These are phyloP conservation scores for Lethocerus indicus DNA, from an alignment of 1,140 invertebrate genomes.

Conservation along the genomic window DNA sequence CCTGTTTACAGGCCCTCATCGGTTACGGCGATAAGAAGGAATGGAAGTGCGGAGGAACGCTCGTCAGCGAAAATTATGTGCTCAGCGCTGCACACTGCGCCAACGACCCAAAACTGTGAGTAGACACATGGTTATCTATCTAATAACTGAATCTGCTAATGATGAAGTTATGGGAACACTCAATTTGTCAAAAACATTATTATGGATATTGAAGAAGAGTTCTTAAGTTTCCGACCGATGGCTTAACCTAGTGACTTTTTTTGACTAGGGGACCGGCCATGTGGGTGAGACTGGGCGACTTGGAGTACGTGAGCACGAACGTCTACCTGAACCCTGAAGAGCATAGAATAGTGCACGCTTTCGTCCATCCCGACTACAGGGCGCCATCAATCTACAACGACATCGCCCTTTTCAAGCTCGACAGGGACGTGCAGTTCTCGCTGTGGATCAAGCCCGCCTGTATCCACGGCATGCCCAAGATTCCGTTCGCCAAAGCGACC, in stretches of 20 bases:
- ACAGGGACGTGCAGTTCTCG: conserved; percentile 19
- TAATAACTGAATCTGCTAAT: conserved; percentile 16
- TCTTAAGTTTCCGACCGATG: conserved; percentile 11
- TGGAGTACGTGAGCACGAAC: conserved; percentile 16
- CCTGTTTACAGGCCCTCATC: conserved; percentile 19
- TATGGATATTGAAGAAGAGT: conserved; percentile 19
- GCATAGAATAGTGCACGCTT: conserved; percentile 11
- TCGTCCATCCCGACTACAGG: conserved; percentile 31
- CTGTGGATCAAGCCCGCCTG: conserved; percentile 27
- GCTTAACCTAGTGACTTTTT: conserved; percentile 28
- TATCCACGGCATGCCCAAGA: conserved; percentile 22
- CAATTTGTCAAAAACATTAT: conserved; percentile 5
- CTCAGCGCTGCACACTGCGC: conserved; percentile 32
- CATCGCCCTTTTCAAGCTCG: conserved; percentile 24
- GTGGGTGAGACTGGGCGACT: conserved; percentile 25
- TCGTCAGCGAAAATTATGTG: conserved; percentile 29
- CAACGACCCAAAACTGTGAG: neutral
- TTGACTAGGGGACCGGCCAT: conserved; percentile 8
- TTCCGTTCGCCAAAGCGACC: conserved; percentile 15
- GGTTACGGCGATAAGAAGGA: conserved; percentile 16
- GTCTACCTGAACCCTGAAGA: conserved; percentile 19
- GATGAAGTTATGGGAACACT: neutral
- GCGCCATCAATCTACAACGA: conserved; percentile 26
- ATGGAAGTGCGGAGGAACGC: conserved; percentile 27
- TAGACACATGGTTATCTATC: conserved; percentile 7